phyloP scores from a whole-genome alignment of 2,888 invertebrate species.

The Diplazon laetatorius region DNA sequence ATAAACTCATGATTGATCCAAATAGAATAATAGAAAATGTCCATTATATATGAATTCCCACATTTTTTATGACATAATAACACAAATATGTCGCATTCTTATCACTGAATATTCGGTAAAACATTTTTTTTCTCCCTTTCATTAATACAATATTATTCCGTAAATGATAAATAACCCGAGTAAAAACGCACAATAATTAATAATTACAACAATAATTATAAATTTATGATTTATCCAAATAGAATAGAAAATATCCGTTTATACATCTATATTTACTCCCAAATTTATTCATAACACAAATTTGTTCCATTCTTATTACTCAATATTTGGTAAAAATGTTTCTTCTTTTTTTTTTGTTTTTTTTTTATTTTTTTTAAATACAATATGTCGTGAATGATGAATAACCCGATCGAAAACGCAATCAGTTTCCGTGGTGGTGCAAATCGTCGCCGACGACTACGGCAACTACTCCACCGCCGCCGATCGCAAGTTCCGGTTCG shows the following conservation, averaged over 20 bases:
- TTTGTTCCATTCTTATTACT: slow-evolving; percentile 16
- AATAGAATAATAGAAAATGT: slow-evolving; percentile 18
- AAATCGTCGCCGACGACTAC: slow-evolving; percentile 80
- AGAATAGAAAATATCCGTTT: slow-evolving; percentile 17
- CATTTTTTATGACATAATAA: too few species aligned
- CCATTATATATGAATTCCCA: not conserved
- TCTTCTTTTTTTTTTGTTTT: too few species aligned
- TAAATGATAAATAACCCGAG: not conserved
- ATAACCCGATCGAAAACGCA: slow-evolving; percentile 70
- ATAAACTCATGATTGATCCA: not conserved
- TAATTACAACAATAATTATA: not conserved
- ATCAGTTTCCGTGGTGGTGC: slow-evolving; percentile 82
- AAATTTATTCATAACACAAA: not conserved
- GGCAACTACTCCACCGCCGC: slow-evolving; percentile 75
- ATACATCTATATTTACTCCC: not conserved
- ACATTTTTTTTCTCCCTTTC: not conserved
- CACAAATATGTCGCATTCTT: slow-evolving; percentile 1
- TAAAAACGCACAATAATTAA: too few species aligned
- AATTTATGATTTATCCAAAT: not conserved
- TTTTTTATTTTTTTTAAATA: slow-evolving; percentile 32
- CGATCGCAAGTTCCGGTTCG: slow-evolving; percentile 67
- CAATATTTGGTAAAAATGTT: slow-evolving; percentile 2
- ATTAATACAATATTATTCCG: not conserved
- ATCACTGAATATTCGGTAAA: slow-evolving; percentile 1
- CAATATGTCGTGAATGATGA: slow-evolving; percentile 35